Base-by-base conservation (phyloP, 2,113 vertebrate species). In the Poeciliopsis turrubarensis region DNA sequence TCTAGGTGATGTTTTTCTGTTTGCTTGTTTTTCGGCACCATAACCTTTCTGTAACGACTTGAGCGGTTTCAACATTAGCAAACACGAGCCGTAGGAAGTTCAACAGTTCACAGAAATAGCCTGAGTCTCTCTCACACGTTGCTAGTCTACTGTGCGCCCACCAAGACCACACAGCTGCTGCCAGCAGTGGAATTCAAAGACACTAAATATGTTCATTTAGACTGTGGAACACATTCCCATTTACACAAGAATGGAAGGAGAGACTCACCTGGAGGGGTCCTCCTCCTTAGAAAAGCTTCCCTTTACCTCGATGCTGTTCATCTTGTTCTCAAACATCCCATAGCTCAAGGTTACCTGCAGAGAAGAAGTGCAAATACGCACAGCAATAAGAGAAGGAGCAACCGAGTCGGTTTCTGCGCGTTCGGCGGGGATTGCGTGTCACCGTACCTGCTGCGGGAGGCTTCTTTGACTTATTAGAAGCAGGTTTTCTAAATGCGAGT, bases 401-500 rank as follows among this genome's bases (percentile, higher is more conserved):
- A 25, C 0, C n/a, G 0, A 9, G 25, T 73, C n/a, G 1, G 27
- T 74, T 13, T 60, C 1, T 75, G 47, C n/a, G 26, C 22, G 4
- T 3, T 19, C 4, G 8, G 10, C 4, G 2, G 4, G 29, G 6
- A 30, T 6, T 72, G 60, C 15, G 12, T 73, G 41, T 1, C 34
- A 19, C 8, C 0, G 10, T 51, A 90, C 89, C 88, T 91, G 91
- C 5, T 82, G 65, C 0, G 26, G 86, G 27, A 98, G 93, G 79
- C 88, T 91, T 26, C 91, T 82, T 0, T 86, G 75, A 5, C 90
- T 81, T 39, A 98, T 89, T 65, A 96, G 93, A 81, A 95, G 95
- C 73, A 98, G 89, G 85, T 96, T 97, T 89, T 98, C 97, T 91
- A 99, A 92, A 89, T 98, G 96, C 0, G 96, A 99, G 82, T 98